Conservation (phyloP, 2,797 vertebrate species). For the Sardinella longiceps region DNA sequence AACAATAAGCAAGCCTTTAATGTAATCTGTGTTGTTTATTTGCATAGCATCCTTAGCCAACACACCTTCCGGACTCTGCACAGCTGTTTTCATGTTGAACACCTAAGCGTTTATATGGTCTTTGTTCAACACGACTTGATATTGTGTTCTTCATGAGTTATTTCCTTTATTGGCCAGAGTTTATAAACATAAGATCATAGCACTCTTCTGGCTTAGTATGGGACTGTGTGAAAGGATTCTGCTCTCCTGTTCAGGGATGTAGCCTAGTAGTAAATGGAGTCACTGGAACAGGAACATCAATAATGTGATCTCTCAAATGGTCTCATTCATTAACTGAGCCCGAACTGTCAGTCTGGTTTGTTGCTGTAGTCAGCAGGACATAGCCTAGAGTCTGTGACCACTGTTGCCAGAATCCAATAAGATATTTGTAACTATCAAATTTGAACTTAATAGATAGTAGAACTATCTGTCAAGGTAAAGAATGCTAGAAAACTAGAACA, state of each 20-base stretch:
- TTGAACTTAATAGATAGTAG: not conserved
- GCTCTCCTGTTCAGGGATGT: not conserved
- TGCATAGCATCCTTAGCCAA: not conserved
- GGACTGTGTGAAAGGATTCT: not conserved
- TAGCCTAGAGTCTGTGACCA: no score
- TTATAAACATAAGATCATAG: not conserved
- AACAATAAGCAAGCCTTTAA: not conserved
- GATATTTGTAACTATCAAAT: not conserved
- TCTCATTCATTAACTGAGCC: not conserved
- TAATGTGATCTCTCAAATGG: constrained; percentile 4
- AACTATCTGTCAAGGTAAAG: not conserved
- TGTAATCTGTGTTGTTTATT: not conserved
- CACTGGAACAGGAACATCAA: not conserved
- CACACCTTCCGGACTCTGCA: not conserved
- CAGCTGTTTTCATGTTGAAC: not conserved
- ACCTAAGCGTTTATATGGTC: not conserved
- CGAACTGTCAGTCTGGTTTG: not conserved
- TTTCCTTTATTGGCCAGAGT: not conserved
- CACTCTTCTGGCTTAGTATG: not conserved
- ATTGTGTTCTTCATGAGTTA: not conserved
- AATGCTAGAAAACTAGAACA: not conserved
- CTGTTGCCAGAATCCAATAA: not conserved
- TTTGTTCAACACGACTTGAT: not conserved
- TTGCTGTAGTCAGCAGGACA: not conserved
- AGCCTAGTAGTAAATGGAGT: not conserved